Conservation (phyloP, 2,888 invertebrate species). For the Plebejus anna region DNA sequence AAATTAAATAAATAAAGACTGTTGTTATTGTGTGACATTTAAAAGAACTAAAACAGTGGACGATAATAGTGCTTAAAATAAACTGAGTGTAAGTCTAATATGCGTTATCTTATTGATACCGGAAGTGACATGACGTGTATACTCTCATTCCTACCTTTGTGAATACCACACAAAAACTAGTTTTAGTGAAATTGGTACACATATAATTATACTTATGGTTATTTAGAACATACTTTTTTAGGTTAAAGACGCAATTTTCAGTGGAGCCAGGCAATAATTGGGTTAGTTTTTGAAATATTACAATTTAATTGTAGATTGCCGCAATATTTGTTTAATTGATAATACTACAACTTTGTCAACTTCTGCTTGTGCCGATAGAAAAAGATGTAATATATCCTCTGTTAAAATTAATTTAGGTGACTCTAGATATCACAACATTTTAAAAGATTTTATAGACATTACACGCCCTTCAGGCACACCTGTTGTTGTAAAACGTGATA, state of each 20-base stretch:
- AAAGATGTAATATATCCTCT: no score
- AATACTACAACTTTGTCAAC: constrained; percentile 1
- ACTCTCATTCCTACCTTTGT: constrained; percentile 34
- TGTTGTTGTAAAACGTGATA: no score
- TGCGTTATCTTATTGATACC: constrained; percentile 19
- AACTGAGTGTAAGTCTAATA: constrained; percentile 34
- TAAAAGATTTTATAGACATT: no score
- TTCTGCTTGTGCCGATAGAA: neutral
- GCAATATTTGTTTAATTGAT: constrained; percentile 16
- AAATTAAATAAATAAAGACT: no score
- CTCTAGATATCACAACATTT: no score
- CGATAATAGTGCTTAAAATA: no score
- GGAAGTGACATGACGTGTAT: constrained; percentile 11
- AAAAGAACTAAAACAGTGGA: no score
- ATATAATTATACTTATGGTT: constrained; percentile 40
- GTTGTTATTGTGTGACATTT: no score
- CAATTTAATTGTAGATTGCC: constrained; percentile 17
- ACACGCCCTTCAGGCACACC: no score
- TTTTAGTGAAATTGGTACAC: constrained; percentile 40
- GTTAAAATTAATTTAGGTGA: no score
- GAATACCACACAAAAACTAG: constrained; percentile 36
- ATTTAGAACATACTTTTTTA: constrained; percentile 36
- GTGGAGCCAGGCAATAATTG: constrained; percentile 43
- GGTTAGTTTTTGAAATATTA: constrained; percentile 7
- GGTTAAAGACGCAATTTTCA: constrained; percentile 40